Percentiles rank a stretch among this genome's conserved stretches.
phyloP scores from a whole-genome alignment of 2,797 vertebrate genomes.

The Naso thynnoides region DNA sequence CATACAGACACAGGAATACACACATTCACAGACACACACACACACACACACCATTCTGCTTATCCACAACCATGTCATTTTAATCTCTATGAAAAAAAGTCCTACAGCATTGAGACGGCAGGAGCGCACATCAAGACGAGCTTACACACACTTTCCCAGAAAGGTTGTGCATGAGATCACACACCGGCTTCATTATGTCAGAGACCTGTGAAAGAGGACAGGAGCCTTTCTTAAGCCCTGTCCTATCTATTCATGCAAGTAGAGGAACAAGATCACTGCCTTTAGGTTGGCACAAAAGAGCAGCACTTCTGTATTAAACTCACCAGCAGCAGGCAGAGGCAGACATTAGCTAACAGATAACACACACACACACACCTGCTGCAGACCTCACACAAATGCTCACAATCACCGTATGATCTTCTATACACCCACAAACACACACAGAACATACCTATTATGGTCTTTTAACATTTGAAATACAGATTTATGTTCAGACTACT shows the following conservation, averaged over 20 bases:
- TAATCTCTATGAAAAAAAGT: slow-evolving; percentile 57
- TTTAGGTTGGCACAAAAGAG: slow-evolving; percentile 62
- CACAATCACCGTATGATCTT: neutral
- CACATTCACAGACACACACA: slow-evolving; percentile 19
- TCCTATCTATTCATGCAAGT: slow-evolving; percentile 65
- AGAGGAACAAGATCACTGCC: slow-evolving; percentile 58
- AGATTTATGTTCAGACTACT: neutral
- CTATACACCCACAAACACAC: neutral
- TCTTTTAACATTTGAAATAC: neutral
- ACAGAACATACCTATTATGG: neutral
- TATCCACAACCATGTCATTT: slow-evolving; percentile 62
- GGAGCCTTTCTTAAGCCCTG: slow-evolving; percentile 56
- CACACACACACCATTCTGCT: slow-evolving; percentile 17
- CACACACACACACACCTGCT: slow-evolving; percentile 43
- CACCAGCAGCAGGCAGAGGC: slow-evolving; percentile 38
- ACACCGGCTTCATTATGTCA: slow-evolving; percentile 70
- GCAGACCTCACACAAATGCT: slow-evolving; percentile 4
- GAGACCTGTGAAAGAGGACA: slow-evolving; percentile 65
- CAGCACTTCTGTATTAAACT: slow-evolving; percentile 52
- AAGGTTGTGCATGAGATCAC: slow-evolving; percentile 53
- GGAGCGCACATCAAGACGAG: slow-evolving; percentile 33
- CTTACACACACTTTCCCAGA: slow-evolving; percentile 43
- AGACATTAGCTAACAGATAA: slow-evolving; percentile 25
- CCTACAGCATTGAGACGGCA: slow-evolving; percentile 41
- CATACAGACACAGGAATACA: neutral